phyloP scores from a whole-genome alignment of 1,140 invertebrate genomes.

The Eriosoma lanigerum region DNA sequence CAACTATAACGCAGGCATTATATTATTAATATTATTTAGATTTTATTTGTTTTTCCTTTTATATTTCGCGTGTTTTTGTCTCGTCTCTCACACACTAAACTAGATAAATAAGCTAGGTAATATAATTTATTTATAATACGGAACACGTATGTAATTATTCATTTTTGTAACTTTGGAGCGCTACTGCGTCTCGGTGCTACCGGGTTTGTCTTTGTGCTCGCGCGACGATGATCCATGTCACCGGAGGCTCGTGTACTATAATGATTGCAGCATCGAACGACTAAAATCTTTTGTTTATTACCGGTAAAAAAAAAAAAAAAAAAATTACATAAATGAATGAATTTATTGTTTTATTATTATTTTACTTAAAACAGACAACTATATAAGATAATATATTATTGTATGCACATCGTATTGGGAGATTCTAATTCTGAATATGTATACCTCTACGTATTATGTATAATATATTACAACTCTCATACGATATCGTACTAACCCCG shows the following conservation, averaged over 20 bases:
- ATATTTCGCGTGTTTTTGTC: no score
- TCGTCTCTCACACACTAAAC: no score
- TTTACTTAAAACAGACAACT: constrained; percentile 8
- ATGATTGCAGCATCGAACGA: background rate
- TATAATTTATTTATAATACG: constrained; percentile 9
- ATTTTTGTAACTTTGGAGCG: background rate
- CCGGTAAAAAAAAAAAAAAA: constrained; percentile 19
- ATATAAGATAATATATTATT: no score
- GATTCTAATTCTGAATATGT: no score
- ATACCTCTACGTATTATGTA: background rate
- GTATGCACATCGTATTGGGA: no score
- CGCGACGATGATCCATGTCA: background rate
- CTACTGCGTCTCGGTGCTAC: constrained; percentile 25
- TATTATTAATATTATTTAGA: background rate
- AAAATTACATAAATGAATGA: constrained; percentile 17
- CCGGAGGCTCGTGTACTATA: constrained; percentile 16
- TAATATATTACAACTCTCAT: background rate
- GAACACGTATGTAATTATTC: constrained; percentile 23
- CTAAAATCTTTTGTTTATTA: constrained; percentile 18
- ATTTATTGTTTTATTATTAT: constrained; percentile 1
- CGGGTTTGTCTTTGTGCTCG: constrained; percentile 38
- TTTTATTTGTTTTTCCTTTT: no score
- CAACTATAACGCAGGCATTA: no score
- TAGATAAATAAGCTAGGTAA: no score
- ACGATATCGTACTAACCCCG: constrained; percentile 14